A percentile compares a stretch with the other conserved stretches of the same genome.
Evolutionary conservation across 2,888 invertebrate species (phyloP).

Genomic region (Agonopterix heracliana): DNA sequence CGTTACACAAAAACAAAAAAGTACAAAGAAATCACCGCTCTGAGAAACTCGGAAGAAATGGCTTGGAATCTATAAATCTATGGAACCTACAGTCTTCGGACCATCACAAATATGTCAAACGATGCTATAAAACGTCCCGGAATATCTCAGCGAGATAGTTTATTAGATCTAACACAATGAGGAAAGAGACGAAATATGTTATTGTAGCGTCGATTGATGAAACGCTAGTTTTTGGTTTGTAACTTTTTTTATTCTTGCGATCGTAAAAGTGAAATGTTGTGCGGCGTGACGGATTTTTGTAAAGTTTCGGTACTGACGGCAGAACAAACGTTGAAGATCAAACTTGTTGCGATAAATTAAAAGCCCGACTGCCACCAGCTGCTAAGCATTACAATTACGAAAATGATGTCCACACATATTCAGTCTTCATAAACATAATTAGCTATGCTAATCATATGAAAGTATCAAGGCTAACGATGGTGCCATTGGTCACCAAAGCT

Average conservation of each 20-base stretch:
- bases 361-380: too few species aligned
- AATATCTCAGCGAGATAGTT: constrained; percentile 54
- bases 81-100: constrained; percentile 42
- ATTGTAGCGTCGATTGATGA: constrained; percentile 44
- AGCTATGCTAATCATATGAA: too few species aligned
- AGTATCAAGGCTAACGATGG: too few species aligned
- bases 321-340: constrained; percentile 3
- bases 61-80: constrained; percentile 60
- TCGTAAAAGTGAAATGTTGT: constrained; percentile 5
- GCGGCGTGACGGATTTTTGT: constrained; percentile 1
- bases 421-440: too few species aligned
- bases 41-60: constrained; percentile 50
- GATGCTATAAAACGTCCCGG: constrained; percentile 57
- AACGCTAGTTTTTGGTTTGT: constrained; percentile 20
- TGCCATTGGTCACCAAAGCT: too few species aligned
- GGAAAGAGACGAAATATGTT: constrained; percentile 31
- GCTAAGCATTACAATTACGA: too few species aligned
- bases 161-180: constrained; percentile 58
- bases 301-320: too few species aligned
- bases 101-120: constrained; percentile 74
- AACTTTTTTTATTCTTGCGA: background rate
- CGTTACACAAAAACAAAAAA: constrained; percentile 42
- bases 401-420: too few species aligned
- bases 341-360: too few species aligned
- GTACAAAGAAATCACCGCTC: constrained; percentile 40